Conservation (phyloP, 2,113 vertebrate species). For the Ptychochromis oligacanthus region DNA sequence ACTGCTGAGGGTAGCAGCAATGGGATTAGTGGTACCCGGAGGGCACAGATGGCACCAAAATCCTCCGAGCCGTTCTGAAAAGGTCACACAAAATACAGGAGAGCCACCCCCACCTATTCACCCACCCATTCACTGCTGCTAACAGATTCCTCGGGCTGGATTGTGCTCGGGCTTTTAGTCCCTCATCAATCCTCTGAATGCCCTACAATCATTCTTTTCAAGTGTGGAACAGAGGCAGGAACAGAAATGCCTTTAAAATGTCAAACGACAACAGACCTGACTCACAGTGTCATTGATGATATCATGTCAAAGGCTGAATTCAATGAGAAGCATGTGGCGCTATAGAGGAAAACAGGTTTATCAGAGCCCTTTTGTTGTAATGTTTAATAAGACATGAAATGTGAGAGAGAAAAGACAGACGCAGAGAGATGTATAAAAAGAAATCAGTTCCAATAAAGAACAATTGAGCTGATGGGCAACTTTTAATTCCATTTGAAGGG, state of each 20-base stretch:
- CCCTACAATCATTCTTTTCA: slow-evolving; percentile 46
- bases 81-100: slow-evolving; percentile 70
- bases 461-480: slow-evolving; percentile 27
- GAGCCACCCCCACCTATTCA: slow-evolving; percentile 35
- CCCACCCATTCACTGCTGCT: slow-evolving; percentile 30
- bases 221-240: slow-evolving; percentile 22
- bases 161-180: slow-evolving; percentile 34
- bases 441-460: slow-evolving; percentile 19
- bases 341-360: slow-evolving; percentile 35
- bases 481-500: slow-evolving; percentile 64
- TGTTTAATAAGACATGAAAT: slow-evolving; percentile 41
- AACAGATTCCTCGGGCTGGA: slow-evolving; percentile 35
- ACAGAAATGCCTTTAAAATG: slow-evolving; percentile 55
- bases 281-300: slow-evolving; percentile 38
- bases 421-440: slow-evolving; percentile 18
- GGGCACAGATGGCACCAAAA: slow-evolving; percentile 75
- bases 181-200: slow-evolving; percentile 54
- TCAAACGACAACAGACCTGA: slow-evolving; percentile 44
- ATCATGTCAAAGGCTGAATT: slow-evolving; percentile 25
- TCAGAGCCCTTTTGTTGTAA: slow-evolving; percentile 55
- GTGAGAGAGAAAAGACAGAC: slow-evolving; percentile 5
- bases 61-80: slow-evolving; percentile 61
- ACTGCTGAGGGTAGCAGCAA: slow-evolving; percentile 66
- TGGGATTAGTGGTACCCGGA: slow-evolving; percentile 71
- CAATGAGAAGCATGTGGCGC: slow-evolving; percentile 26